Evolutionary conservation across 2,113 vertebrate genomes (phyloP).

Genomic region (Dolichotis patagonum): DNA sequence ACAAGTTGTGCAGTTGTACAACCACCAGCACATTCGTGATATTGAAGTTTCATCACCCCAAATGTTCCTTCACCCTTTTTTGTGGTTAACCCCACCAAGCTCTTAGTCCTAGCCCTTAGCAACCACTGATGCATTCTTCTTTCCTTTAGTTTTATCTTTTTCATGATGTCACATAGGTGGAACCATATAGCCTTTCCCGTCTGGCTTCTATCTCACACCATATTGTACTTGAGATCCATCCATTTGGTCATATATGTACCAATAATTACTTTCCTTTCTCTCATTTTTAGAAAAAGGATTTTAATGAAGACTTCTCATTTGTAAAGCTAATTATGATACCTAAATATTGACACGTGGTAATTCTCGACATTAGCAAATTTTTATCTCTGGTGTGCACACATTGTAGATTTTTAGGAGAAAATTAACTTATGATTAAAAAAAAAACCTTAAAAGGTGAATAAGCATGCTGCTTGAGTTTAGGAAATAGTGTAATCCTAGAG

Average conservation of each 20-base stretch:
- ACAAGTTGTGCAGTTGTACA: background rate
- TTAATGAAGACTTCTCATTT: conserved; percentile 14
- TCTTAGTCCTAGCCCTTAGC: background rate
- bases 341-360: background rate
- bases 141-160: conserved; percentile 9
- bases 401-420: background rate
- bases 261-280: background rate
- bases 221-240: background rate
- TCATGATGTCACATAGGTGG: background rate
- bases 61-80: background rate
- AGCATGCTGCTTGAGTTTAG: background rate
- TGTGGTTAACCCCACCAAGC: background rate
- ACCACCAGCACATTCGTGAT: background rate
- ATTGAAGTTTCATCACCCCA: background rate
- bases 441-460: background rate
- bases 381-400: background rate
- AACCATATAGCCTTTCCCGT: background rate
- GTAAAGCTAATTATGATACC: background rate
- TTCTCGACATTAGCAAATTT: conserved; percentile 24
- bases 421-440: conserved; percentile 4
- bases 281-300: background rate
- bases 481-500: background rate
- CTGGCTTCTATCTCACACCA: background rate
- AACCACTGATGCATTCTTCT: background rate
- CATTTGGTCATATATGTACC: too few species aligned